Conservation (phyloP, 2,113 vertebrate species). For the Microtus richardsoni region DNA sequence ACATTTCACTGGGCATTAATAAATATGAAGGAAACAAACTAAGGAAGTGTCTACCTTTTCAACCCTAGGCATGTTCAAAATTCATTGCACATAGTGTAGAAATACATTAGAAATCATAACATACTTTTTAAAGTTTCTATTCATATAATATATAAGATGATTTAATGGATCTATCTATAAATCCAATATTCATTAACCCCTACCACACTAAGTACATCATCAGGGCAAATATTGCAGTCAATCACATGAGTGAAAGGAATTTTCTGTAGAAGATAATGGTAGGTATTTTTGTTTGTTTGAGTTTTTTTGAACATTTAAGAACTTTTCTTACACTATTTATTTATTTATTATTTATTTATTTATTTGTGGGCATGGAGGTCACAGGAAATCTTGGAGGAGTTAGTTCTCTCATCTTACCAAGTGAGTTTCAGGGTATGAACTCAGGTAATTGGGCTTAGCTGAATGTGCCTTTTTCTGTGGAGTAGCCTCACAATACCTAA, state of each 20-base stretch:
- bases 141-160: background rate
- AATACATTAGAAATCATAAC: background rate
- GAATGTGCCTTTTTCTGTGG: too few relatives aligned
- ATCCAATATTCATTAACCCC: background rate
- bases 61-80: background rate
- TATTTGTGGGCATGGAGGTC: too few relatives aligned
- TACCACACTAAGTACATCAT: background rate
- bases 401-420: too few relatives aligned
- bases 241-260: too few relatives aligned
- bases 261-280: background rate
- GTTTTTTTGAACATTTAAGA: too few relatives aligned
- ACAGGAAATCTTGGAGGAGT: too few relatives aligned
- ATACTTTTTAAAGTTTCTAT: background rate
- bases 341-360: too few relatives aligned
- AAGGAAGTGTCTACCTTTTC: background rate
- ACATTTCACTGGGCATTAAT: background rate
- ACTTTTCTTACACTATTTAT: too few relatives aligned
- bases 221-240: background rate
- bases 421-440: too few relatives aligned
- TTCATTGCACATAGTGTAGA: background rate
- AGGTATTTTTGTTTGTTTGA: background rate
- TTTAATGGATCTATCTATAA: background rate
- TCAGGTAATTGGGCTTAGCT: too few relatives aligned
- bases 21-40: background rate
- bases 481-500: too few relatives aligned